Base-by-base conservation (phyloP, 2,113 vertebrate species). In the Nymphicus hollandicus region DNA sequence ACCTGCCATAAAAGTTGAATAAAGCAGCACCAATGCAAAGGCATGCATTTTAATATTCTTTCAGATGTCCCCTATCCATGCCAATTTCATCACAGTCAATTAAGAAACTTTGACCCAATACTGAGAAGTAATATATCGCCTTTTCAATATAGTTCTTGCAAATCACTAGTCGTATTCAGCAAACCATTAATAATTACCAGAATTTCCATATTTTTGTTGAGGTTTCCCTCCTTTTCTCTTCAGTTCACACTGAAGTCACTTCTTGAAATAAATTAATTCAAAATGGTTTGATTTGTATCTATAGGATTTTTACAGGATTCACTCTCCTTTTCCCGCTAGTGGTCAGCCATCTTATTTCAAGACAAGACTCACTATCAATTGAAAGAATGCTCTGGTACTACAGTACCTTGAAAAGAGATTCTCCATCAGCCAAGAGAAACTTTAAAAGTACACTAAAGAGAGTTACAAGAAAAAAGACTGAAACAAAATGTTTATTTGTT, bases 331-430 rank as follows among this genome's bases (percentile, higher is more conserved):
- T 81, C 39, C 44, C 29, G 64, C 17, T 60, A 63, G 46, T 1
- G 24, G 16, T 61, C 50, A 84, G 7, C 3, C 50, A 61, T 23
- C 33, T 71, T 31, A 84, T 41, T 79, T 86, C 24, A 56, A 66
- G 47, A 55, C 9, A 73, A 27, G 31, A 90, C 27, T 81, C 50
- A 20, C 27, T 50, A 81, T 23, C 33, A 71, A 78, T 16, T 33
- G 29, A 86, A 95, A 78, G 60, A 60, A 80, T 61, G 27, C 13
- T 52, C 35, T 19, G 5, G 65, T 52, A 44, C 28, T 44, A 78
- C 37, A 61, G 88, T 95, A 93, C 86, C 83, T 89, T 74, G 60
- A 60, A 81, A 84, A 93, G 8, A 74, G 69, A 76, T 60, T 89
- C 39, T 83, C 28, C 61, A 76, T 11, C 13, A 44, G 35, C 22